Evolutionary conservation across 2,888 invertebrate genomes (phyloP).

Genomic region (Melanotus villosus): DNA sequence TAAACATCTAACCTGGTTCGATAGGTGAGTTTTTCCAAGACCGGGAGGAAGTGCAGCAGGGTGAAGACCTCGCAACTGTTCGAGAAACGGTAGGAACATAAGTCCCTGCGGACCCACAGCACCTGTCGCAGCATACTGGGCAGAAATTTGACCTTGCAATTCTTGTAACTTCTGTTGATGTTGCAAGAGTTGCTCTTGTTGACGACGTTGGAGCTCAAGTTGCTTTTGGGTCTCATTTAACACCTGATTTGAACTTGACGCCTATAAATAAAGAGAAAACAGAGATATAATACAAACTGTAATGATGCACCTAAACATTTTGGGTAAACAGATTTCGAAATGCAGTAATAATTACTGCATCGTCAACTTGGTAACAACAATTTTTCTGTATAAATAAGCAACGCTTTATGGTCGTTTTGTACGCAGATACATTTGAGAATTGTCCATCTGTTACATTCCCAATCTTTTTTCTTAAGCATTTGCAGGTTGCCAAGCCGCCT

Average conservation of each 20-base stretch:
- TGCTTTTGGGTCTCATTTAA: slow-evolving; percentile 74
- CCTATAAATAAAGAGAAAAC: slow-evolving; percentile 46
- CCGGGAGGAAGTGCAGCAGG: slow-evolving; percentile 60
- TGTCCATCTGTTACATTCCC: slow-evolving; percentile 67
- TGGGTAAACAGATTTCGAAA: background rate
- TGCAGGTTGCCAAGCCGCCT: slow-evolving; percentile 69
- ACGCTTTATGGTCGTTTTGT: slow-evolving; percentile 45
- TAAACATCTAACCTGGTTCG: slow-evolving; percentile 62
- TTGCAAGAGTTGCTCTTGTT: slow-evolving; percentile 73
- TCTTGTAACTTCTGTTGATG: slow-evolving; percentile 75
- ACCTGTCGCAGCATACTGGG: slow-evolving; percentile 68
- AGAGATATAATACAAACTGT: background rate
- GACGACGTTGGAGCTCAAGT: slow-evolving; percentile 80
- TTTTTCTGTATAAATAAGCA: slow-evolving; percentile 34
- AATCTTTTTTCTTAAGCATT: slow-evolving; percentile 65
- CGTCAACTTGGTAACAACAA: no score
- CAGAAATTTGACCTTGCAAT: slow-evolving; percentile 73
- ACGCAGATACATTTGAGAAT: slow-evolving; percentile 59
- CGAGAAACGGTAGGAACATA: slow-evolving; percentile 80
- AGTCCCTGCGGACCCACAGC: slow-evolving; percentile 74
- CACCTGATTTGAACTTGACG: slow-evolving; percentile 56
- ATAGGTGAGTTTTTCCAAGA: slow-evolving; percentile 61
- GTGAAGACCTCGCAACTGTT: slow-evolving; percentile 71
- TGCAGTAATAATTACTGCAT: no score
- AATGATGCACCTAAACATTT: background rate